A percentile compares a stretch with the other conserved stretches of the same genome.
These are phyloP conservation scores for Trissonchulus latispiculum DNA, from an alignment of 2,888 invertebrate species.

Conservation along the genomic window DNA sequence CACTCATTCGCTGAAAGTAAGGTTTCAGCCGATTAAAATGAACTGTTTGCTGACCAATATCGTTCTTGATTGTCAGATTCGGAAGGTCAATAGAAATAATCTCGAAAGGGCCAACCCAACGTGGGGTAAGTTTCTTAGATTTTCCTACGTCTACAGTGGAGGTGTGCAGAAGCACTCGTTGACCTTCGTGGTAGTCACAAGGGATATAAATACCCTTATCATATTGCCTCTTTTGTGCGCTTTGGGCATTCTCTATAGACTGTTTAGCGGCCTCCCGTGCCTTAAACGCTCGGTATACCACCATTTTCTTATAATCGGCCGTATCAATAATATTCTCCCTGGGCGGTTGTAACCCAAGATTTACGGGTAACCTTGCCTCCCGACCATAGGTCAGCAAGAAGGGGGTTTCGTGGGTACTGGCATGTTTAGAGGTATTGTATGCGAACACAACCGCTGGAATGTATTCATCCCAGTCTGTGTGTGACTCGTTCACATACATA, in stretches of 20 bases:
- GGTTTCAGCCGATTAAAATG: too few species aligned
- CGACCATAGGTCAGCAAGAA: constrained; percentile 13
- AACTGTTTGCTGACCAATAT: too few species aligned
- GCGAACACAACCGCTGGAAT: constrained; percentile 22
- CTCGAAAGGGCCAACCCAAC: too few species aligned
- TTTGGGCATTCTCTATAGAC: not conserved
- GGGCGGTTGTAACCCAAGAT: not conserved
- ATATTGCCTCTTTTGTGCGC: not conserved
- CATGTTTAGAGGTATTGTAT: constrained; percentile 22
- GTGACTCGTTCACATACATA: constrained; percentile 6
- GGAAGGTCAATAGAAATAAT: too few species aligned
- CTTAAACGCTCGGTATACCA: not conserved
- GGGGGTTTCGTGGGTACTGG: constrained; percentile 22
- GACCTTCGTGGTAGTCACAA: too few species aligned
- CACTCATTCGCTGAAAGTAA: too few species aligned
- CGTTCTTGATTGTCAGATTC: too few species aligned
- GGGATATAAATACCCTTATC: too few species aligned
- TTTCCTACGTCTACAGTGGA: too few species aligned
- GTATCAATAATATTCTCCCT: not conserved
- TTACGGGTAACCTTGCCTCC: constrained; percentile 11
- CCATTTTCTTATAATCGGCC: not conserved
- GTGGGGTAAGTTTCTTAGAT: too few species aligned
- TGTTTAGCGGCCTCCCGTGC: not conserved
- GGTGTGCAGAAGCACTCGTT: too few species aligned
- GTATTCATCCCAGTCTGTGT: constrained; percentile 25